Percentiles rank a stretch among this genome's conserved stretches.
These are phyloP conservation scores for Acipenser transmontanus DNA, from an alignment of 2,797 vertebrate species.

Conservation along the genomic window DNA sequence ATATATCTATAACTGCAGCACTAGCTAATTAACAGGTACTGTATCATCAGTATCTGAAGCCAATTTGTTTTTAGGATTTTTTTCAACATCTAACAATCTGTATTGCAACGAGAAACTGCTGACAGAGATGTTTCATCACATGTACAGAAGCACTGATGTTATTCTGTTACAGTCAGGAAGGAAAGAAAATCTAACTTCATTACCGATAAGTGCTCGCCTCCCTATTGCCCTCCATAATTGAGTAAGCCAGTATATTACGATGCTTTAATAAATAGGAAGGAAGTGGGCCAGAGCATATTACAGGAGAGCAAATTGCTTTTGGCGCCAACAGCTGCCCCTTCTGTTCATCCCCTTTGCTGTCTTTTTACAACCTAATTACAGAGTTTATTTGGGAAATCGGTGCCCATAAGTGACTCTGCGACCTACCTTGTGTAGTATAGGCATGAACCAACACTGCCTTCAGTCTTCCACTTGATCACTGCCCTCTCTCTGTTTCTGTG, in stretches of 20 bases:
- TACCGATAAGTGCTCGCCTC: conserved; percentile 49
- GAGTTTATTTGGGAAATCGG: conserved; percentile 33
- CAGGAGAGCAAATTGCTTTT: conserved; percentile 51
- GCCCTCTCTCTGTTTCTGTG: conserved; percentile 13
- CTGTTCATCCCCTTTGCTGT: conserved; percentile 40
- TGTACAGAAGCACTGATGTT: conserved; percentile 42
- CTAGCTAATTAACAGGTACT: conserved; percentile 20
- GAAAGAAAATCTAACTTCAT: conserved; percentile 45
- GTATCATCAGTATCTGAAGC: conserved; percentile 5
- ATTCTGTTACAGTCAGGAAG: conserved; percentile 29
- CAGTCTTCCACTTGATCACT: conserved; percentile 19
- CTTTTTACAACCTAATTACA: conserved; percentile 45
- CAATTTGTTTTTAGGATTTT: conserved; percentile 10
- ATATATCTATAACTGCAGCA: conserved; percentile 6
- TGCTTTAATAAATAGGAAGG: conserved; percentile 53
- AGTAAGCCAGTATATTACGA: conserved; percentile 45
- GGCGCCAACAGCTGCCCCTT: conserved; percentile 39
- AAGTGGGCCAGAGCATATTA: conserved; percentile 45
- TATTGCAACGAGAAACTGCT: not conserved
- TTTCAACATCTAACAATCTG: not conserved
- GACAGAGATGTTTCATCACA: conserved; percentile 7
- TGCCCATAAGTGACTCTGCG: conserved; percentile 33
- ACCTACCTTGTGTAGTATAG: conserved; percentile 32
- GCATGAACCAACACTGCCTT: conserved; percentile 20
- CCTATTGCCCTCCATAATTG: conserved; percentile 47